Evolutionary conservation across 2,113 vertebrate genomes (phyloP).

Genomic region (Notechis scutatus): DNA sequence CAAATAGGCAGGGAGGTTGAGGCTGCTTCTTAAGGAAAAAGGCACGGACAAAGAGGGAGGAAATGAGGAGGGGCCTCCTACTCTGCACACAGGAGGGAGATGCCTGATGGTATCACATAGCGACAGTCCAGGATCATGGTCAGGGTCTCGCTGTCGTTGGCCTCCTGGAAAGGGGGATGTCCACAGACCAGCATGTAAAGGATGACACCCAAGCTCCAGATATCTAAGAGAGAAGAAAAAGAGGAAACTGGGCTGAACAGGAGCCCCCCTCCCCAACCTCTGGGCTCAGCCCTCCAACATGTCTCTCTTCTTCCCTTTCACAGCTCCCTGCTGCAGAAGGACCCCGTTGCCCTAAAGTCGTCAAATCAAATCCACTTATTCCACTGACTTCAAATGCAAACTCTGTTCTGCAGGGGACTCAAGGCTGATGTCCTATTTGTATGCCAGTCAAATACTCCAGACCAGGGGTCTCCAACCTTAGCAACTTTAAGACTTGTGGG

Average conservation of each 20-base stretch:
- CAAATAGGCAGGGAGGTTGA: too few relatives aligned
- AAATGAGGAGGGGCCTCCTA: constrained; percentile 52
- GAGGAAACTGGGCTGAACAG: too few relatives aligned
- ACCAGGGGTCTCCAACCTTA: background rate
- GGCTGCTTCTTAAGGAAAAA: too few relatives aligned
- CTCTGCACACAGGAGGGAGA: constrained; percentile 79
- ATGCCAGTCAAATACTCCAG: background rate
- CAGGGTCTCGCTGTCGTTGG: constrained; percentile 89
- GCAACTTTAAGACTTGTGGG: too few relatives aligned
- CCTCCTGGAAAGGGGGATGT: constrained; percentile 85
- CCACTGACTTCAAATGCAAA: background rate
- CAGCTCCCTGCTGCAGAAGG: background rate
- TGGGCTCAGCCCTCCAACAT: background rate
- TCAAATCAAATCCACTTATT: background rate
- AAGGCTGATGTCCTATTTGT: background rate
- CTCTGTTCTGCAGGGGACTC: background rate
- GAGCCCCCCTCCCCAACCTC: background rate
- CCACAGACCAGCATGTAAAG: constrained; percentile 89
- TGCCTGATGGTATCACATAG: constrained; percentile 73
- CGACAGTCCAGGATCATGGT: constrained; percentile 91
- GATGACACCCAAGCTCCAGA: constrained; percentile 89
- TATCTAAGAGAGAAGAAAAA: constrained; percentile 65
- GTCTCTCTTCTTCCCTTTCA: background rate
- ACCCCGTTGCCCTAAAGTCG: background rate
- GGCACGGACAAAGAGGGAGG: accelerated